Base-by-base conservation (phyloP, 2,797 vertebrate species). In the Schizopygopsis pylzovi region DNA sequence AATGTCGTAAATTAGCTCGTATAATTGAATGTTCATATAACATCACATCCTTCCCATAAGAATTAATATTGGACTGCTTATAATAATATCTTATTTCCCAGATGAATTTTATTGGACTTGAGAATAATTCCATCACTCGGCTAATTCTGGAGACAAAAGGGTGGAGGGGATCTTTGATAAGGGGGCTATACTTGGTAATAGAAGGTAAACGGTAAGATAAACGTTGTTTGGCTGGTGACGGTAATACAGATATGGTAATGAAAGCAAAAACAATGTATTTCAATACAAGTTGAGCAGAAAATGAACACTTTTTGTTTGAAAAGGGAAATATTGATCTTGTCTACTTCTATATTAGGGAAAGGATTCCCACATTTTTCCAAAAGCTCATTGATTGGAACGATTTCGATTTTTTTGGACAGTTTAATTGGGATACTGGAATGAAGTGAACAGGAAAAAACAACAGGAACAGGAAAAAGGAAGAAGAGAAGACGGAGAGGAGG, bases 381-480 rank as follows among this genome's bases (percentile, higher is more conserved):
- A 90, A 85, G 89, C 86, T 67, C 90, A 39, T 89, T 91, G 90
- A 91, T 77, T 89, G 87, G 88, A 93, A 89, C 93, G 87, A 78
- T 90, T 92, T 91, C 92, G 84, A 61, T 54, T 90, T 90, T 61
- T 90, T 89, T n/a, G 92, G 93, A 93, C 93, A 94, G 92, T 94
- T 93, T 89, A 93, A 94, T 94, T 94, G 92, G 92, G 90, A 92
- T 92, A 93, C 94, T 91, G 89, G 88, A 93, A 88, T 92, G 90
- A 93, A 91, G 91, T 91, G 90, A 92, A 45, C 10, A 37, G 56
- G 18, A 79, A 33, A 47, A 75, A 73, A 73, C 28, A 59, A 28
- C 20, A 59, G 16, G 22, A 78, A 77, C 5, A 67, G 12, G 52
- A 52, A 61, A 49, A 43, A n/a, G n/a, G 15, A 78, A 39, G n/a